phyloP scores from a whole-genome alignment of 1,140 invertebrate species.

The Monomorium pharaonis region DNA sequence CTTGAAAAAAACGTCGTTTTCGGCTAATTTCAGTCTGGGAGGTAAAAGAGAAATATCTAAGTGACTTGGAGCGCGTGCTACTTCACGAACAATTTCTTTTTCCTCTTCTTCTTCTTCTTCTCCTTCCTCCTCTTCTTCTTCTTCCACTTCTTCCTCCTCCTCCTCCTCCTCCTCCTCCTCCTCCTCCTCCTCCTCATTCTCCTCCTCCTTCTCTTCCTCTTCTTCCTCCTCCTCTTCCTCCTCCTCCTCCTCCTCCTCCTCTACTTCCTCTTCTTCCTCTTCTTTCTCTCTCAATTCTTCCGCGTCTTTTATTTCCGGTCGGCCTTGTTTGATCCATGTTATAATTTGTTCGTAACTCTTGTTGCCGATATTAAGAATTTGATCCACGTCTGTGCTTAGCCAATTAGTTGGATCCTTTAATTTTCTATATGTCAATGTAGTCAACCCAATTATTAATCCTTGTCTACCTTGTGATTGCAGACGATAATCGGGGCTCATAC shows the following conservation, averaged over 20 bases:
- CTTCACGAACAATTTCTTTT: neutral
- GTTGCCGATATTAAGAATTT: conserved; percentile 73
- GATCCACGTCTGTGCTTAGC: conserved; percentile 76
- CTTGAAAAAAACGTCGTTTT: conserved; percentile 65
- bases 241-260: conserved; percentile 44
- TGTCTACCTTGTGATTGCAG: conserved; percentile 73
- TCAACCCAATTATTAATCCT: conserved; percentile 73
- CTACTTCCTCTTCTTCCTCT: conserved; percentile 51
- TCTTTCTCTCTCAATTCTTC: conserved; percentile 36
- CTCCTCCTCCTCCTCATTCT: conserved; percentile 61
- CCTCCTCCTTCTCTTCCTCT: conserved; percentile 31
- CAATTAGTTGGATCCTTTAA: conserved; percentile 71
- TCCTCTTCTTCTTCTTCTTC: neutral
- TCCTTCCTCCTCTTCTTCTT: neutral
- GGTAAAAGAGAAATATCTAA: conserved; percentile 78
- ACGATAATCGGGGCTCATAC: conserved; percentile 20
- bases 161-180: conserved; percentile 50
- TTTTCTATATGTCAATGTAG: conserved; percentile 70
- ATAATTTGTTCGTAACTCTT: conserved; percentile 68
- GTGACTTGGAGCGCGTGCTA: conserved; percentile 64
- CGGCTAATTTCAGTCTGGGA: conserved; percentile 67
- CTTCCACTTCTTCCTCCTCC: neutral
- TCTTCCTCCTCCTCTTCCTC: conserved; percentile 58
- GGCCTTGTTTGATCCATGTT: conserved; percentile 70
- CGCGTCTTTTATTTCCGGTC: conserved; percentile 32